These are phyloP conservation scores for Bombus picipes DNA, from an alignment of 1,140 invertebrate species.

Conservation along the genomic window DNA sequence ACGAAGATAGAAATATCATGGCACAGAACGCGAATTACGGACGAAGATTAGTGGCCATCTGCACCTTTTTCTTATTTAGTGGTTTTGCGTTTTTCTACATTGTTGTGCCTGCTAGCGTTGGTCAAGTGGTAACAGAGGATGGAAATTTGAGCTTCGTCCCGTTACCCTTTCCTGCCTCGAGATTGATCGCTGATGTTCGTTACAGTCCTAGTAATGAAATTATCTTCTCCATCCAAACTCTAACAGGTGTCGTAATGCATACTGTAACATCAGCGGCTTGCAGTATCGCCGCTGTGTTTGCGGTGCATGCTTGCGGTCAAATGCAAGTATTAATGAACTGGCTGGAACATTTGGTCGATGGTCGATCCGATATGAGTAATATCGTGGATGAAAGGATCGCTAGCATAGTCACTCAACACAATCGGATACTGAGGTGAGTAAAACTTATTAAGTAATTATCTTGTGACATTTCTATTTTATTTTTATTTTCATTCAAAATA, in stretches of 20 bases:
- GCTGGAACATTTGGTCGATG: conserved; percentile 42
- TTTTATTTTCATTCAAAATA: not conserved
- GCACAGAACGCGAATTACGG: conserved; percentile 39
- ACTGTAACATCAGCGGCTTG: conserved; percentile 53
- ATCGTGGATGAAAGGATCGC: conserved; percentile 55
- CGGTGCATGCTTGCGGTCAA: conserved; percentile 70
- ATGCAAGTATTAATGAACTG: conserved; percentile 65
- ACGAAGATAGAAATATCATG: conserved; percentile 44
- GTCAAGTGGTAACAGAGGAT: not conserved
- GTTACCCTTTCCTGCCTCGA: conserved; percentile 63
- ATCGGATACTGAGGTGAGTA: conserved; percentile 57
- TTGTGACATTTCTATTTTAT: not conserved
- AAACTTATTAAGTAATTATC: not conserved
- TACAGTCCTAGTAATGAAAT: conserved; percentile 60
- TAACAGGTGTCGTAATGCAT: conserved; percentile 56
- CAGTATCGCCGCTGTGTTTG: conserved; percentile 64
- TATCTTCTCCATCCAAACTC: conserved; percentile 53
- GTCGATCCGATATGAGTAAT: not conserved
- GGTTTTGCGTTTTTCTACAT: conserved; percentile 33
- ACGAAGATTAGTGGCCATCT: conserved; percentile 1
- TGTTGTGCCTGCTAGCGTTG: not conserved
- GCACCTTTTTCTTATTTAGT: conserved; percentile 43
- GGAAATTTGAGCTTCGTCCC: conserved; percentile 31
- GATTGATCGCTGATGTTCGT: conserved; percentile 43
- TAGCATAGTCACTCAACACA: conserved; percentile 65